phyloP scores from a whole-genome alignment of 2,113 vertebrate genomes.

The Eclectus roratus region DNA sequence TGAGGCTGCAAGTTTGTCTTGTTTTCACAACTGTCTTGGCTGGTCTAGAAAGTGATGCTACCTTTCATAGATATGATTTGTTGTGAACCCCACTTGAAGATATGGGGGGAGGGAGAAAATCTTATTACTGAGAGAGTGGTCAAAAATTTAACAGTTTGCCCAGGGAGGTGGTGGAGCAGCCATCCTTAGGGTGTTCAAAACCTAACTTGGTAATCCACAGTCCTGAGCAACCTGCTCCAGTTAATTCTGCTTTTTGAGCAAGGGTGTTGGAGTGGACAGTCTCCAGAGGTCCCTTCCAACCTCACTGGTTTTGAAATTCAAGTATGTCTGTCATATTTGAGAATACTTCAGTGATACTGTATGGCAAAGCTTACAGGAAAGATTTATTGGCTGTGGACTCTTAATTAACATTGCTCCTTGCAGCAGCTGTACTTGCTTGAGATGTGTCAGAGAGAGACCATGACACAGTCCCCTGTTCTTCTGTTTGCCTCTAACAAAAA shows the following conservation, averaged over 20 bases:
- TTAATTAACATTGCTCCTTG: not conserved
- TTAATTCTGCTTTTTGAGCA: not conserved
- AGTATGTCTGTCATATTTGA: not conserved
- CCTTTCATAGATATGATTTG: not conserved
- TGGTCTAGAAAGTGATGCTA: not conserved
- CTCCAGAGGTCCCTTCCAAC: not conserved
- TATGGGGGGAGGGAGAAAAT: rapidly evolving
- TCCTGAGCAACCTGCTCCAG: not conserved
- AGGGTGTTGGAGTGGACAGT: not conserved
- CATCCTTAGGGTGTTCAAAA: not conserved
- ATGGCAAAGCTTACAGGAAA: not conserved
- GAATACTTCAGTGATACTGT: not conserved
- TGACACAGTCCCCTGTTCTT: not conserved
- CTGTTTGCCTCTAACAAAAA: not conserved
- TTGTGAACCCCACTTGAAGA: not conserved
- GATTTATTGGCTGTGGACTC: not conserved
- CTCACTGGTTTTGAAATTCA: not conserved
- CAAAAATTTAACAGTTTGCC: not conserved
- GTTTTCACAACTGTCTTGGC: not conserved
- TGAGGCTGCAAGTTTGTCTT: not conserved
- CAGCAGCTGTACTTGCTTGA: not conserved
- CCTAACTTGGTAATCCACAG: not conserved
- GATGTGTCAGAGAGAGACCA: not conserved
- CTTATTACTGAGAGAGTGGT: not conserved
- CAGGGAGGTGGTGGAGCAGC: not conserved